Evolutionary conservation across 2,113 vertebrate species (phyloP), one percentile per base, ranked within the genome.

Genomic region (Cottus gobio): DNA sequence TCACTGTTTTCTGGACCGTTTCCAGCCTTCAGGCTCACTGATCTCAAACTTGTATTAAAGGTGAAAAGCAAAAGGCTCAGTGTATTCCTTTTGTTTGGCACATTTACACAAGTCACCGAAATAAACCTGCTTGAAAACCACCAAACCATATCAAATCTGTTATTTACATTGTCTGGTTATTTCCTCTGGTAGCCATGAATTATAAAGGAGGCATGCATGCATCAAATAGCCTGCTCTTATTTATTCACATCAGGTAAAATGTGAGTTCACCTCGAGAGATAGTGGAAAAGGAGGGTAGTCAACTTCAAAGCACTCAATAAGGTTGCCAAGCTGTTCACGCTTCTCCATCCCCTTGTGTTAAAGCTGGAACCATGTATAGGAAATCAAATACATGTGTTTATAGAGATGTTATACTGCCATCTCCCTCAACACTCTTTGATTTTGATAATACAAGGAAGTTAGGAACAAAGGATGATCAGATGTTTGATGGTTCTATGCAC

Each of bases 261-360:
- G 54, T 24, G 62, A 79, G 76, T 73, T 89, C 76, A 90, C 85
- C 86, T 73, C 76, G 80, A 87, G 83, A 89, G 85, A 81, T 74
- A 74, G 78, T 20, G 57, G 60, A 83, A 75, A 76, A 84, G 79
- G 70, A 83, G 84, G 83, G 75, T 83, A 90, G 80, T 83, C 66
- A 70, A 89, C 90, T 93, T 93, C 90, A 91, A 91, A 93, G 89
- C 81, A 9, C 82, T 84, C 85, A 73, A 28, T 78, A 70, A 85
- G 87, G 83, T 87, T 91, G 86, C 90, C 89, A 93, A 93, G 89
- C 85, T 93, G 89, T 90, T 91, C 86, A 60, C 75, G 82, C 73
- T 46, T 90, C 80, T 86, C 80, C 68, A 82, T 90, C 85, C 85
- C 89, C 39, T 57, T 64, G 83, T 85, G 89, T 80, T 78, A 64